Percentiles rank a stretch among this genome's conserved stretches.
Conservation (phyloP, 2,888 invertebrate genomes). For the Caradrina kadenii region DNA sequence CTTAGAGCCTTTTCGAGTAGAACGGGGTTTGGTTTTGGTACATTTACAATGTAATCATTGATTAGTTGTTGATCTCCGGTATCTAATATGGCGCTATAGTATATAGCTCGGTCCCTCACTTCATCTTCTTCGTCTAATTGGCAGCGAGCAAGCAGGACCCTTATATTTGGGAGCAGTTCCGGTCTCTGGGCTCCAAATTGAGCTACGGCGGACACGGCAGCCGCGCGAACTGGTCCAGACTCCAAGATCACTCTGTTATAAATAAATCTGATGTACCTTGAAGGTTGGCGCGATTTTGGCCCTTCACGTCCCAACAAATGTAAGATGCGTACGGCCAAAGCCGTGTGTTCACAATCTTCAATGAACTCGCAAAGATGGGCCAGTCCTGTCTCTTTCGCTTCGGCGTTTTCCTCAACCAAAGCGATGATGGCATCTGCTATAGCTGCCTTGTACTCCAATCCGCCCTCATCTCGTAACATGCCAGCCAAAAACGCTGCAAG, state of each 20-base stretch:
- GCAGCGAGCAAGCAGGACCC: conserved; percentile 94
- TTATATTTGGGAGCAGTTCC: conserved; percentile 92
- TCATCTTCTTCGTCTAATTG: conserved; percentile 99
- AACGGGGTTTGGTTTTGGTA: conserved; percentile 95
- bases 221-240: conserved; percentile 98
- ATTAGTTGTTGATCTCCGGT: conserved; percentile 92
- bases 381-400: conserved; percentile 98
- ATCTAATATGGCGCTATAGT: conserved; percentile 96
- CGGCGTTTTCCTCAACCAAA: conserved; percentile 99
- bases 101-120: conserved; percentile 99
- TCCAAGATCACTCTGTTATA: conserved; percentile 98
- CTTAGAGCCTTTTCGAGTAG: conserved; percentile 96
- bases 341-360: conserved; percentile 99
- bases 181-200: conserved; percentile 99
- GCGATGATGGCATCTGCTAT: conserved; percentile 99
- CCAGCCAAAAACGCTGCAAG: conserved; percentile 99
- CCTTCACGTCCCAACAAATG: conserved; percentile 99
- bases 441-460: conserved; percentile 99
- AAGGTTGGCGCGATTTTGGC: conserved; percentile 98
- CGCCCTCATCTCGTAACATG: conserved; percentile 99
- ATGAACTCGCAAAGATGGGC: conserved; percentile 99
- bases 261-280: conserved; percentile 95
- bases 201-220: conserved; percentile 99
- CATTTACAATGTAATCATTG: conserved; percentile 94
- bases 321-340: conserved; percentile 98